phyloP scores from a whole-genome alignment of 2,797 vertebrate genomes.

The Pipistrellus pygmaeus region DNA sequence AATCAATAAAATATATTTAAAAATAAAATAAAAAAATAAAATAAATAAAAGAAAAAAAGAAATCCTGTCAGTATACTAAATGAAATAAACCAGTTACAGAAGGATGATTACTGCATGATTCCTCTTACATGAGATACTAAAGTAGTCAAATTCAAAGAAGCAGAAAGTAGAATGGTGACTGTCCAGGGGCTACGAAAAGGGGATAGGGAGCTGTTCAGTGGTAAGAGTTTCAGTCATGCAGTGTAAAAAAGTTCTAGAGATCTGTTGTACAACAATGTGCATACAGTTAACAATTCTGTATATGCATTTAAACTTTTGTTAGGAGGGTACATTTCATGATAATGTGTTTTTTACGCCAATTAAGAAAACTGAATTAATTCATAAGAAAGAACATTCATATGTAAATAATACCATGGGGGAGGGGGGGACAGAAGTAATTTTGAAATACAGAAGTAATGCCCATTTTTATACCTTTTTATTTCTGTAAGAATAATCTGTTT shows the following conservation, averaged over 20 bases:
- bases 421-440: neutral
- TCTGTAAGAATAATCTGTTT: neutral
- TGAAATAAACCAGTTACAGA: constrained; percentile 30
- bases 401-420: neutral
- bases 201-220: neutral
- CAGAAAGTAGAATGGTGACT: neutral
- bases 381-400: constrained; percentile 4
- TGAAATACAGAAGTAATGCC: neutral
- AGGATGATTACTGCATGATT: constrained; percentile 12
- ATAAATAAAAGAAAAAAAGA: neutral
- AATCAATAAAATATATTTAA: too few relatives aligned
- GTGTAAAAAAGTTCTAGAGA: neutral
- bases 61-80: neutral
- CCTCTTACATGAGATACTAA: neutral
- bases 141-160: constrained; percentile 41
- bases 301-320: neutral
- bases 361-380: neutral
- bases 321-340: neutral
- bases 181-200: neutral
- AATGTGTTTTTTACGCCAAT: neutral
- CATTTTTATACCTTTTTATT: constrained; percentile 23
- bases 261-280: neutral
- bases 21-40: too few relatives aligned
- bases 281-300: neutral
- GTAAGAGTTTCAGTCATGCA: neutral